Conservation (phyloP, 1,140 invertebrate species). For the Bilobella aurantiaca region DNA sequence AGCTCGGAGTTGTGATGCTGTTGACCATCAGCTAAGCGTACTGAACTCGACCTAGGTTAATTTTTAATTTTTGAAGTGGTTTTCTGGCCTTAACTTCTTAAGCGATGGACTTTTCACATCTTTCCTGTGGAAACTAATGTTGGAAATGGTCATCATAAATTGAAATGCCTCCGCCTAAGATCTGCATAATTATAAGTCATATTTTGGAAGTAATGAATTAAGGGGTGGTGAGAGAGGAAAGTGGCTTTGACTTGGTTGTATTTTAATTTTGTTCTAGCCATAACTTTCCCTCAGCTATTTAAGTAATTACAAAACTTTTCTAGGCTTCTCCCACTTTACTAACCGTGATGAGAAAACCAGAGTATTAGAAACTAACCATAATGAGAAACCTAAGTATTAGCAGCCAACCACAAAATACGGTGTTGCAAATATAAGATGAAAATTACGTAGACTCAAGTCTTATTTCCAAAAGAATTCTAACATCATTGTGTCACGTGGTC, state of each 20-base stretch:
- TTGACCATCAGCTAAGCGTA: too few species aligned
- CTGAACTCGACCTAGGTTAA: too few species aligned
- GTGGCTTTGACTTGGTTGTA: background rate
- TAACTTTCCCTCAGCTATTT: constrained; percentile 6
- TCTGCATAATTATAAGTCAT: background rate
- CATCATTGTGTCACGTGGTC: too few species aligned
- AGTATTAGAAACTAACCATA: background rate
- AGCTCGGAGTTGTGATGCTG: too few species aligned
- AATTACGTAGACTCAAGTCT: too few species aligned
- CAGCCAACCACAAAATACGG: too few species aligned
- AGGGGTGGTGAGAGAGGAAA: background rate
- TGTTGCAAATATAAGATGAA: too few species aligned
- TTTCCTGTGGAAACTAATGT: background rate
- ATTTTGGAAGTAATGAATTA: constrained; percentile 6
- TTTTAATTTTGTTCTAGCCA: constrained; percentile 1
- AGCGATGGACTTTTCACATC: too few species aligned
- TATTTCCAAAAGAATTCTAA: too few species aligned
- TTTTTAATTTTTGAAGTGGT: too few species aligned
- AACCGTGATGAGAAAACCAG: background rate
- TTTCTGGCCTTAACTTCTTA: too few species aligned
- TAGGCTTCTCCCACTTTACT: background rate
- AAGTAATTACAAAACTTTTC: constrained; percentile 7
- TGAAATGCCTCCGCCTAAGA: background rate
- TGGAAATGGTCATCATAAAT: background rate
- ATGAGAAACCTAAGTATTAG: background rate